These are phyloP conservation scores for Drosophila percnosoma DNA, from an alignment of 2,888 invertebrate species.

Conservation along the genomic window DNA sequence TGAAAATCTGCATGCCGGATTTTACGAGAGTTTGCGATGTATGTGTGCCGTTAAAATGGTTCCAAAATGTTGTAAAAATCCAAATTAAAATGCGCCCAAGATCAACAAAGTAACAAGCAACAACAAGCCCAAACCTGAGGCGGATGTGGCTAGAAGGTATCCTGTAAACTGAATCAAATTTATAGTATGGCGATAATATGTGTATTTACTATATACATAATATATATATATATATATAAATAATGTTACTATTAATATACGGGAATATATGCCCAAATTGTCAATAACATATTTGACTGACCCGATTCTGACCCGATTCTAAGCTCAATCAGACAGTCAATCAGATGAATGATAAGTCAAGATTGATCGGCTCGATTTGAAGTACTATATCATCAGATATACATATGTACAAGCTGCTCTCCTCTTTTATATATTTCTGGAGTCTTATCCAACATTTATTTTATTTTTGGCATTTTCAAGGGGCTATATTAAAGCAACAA, in stretches of 20 bases:
- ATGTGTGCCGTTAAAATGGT: constrained; percentile 16
- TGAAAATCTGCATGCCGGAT: background rate
- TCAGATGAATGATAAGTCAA: background rate
- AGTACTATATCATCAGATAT: background rate
- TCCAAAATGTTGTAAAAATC: constrained; percentile 35
- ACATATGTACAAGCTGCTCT: background rate
- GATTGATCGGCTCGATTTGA: background rate
- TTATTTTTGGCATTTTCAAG: background rate
- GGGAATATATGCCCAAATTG: background rate
- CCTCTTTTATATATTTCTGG: background rate
- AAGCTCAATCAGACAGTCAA: background rate
- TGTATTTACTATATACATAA: background rate
- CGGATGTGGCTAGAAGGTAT: background rate
- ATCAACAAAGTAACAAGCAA: constrained; percentile 7
- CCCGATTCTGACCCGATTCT: no score
- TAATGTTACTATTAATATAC: background rate
- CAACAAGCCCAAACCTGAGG: background rate
- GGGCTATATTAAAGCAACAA: background rate
- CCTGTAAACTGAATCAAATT: background rate
- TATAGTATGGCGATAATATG: background rate
- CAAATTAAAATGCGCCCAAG: constrained; percentile 56
- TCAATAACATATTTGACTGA: background rate
- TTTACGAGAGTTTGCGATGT: background rate
- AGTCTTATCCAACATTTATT: background rate
- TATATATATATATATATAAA: background rate